phyloP scores from a whole-genome alignment of 2,113 vertebrate species.

The Meleagris gallopavo region DNA sequence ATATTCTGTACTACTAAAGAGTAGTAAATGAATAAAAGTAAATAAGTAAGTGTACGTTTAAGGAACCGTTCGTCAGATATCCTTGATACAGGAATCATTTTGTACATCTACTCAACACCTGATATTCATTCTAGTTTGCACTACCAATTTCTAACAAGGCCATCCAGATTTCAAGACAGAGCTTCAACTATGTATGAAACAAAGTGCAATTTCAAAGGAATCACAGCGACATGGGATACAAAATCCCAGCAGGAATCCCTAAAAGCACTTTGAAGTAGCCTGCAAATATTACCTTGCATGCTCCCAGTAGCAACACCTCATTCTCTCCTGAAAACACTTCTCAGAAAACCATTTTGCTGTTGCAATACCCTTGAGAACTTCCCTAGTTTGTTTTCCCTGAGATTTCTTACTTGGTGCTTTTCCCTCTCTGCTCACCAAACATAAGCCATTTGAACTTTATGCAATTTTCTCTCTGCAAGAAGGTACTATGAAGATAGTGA shows the following conservation, averaged over 20 bases:
- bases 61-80: background rate
- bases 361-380: background rate
- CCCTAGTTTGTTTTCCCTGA: background rate
- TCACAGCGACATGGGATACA: rapidly evolving
- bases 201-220: background rate
- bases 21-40: background rate
- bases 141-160: background rate
- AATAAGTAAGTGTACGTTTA: background rate
- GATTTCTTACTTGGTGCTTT: background rate
- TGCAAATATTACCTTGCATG: background rate
- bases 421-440: background rate
- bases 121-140: background rate
- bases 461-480: background rate
- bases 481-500: background rate
- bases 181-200: background rate
- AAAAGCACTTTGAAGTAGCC: background rate
- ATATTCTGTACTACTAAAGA: background rate
- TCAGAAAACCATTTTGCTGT: background rate
- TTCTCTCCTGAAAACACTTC: background rate
- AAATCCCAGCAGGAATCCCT: background rate
- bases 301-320: background rate
- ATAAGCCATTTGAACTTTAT: background rate
- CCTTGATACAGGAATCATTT: background rate
- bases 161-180: background rate
- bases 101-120: background rate